phyloP scores from a whole-genome alignment of 2,888 invertebrate species.

The Drosophila maculinotata region DNA sequence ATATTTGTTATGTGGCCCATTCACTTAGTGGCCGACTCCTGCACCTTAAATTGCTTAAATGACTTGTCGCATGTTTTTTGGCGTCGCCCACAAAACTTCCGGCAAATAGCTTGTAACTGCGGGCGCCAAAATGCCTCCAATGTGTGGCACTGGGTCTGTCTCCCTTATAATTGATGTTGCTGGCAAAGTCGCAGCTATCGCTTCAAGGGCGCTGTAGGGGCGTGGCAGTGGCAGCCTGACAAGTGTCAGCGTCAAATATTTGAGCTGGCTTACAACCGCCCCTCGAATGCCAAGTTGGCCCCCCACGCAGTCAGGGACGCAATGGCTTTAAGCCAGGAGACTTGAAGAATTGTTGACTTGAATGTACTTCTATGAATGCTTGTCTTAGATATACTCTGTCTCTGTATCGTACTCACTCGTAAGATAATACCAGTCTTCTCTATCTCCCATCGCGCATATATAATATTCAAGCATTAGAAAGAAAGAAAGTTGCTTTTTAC shows the following conservation, averaged over 20 bases:
- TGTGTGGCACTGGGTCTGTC: too few species aligned
- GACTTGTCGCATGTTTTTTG: constrained; percentile 56
- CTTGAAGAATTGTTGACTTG: too few species aligned
- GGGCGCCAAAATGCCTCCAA: too few species aligned
- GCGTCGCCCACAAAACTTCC: constrained; percentile 32
- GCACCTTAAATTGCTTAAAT: constrained; percentile 63
- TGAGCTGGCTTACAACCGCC: constrained; percentile 31
- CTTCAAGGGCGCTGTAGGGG: constrained; percentile 19
- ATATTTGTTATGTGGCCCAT: constrained; percentile 45
- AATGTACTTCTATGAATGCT: too few species aligned
- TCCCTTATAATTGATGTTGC: constrained; percentile 35
- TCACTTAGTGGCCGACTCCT: constrained; percentile 18
- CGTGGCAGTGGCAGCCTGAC: constrained; percentile 40
- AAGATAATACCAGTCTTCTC: too few species aligned
- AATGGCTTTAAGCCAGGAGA: constrained; percentile 6
- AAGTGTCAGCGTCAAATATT: constrained; percentile 64
- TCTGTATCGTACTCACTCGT: too few species aligned
- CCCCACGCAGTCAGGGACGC: constrained; percentile 15
- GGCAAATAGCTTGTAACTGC: constrained; percentile 21
- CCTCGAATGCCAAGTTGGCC: constrained; percentile 24
- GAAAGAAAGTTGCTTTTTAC: too few species aligned
- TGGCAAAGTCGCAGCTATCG: constrained; percentile 24
- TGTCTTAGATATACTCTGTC: too few species aligned
- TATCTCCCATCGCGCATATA: too few species aligned
- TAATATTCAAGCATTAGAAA: too few species aligned